Evolutionary conservation across 2,113 vertebrate genomes (phyloP), one percentile per base, ranked within the genome.

Genomic region (Fukomys damarensis): DNA sequence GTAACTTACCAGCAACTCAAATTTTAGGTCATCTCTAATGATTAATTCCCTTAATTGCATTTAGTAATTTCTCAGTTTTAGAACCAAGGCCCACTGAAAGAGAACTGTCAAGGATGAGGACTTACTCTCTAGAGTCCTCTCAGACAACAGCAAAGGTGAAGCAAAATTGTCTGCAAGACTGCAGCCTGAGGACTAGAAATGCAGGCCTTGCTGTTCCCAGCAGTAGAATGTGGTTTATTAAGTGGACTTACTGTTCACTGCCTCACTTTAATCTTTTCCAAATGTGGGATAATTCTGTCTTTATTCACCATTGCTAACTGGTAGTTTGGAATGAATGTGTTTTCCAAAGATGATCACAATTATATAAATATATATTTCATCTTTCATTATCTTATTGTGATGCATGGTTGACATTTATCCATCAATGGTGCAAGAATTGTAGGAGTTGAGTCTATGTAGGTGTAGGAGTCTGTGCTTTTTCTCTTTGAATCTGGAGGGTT

Each of bases 31-130:
- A 52, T 83, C 2, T 22, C 14, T 58, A n/a, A 43, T 77, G 35
- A 91, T 88, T 65, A 65, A 59, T 86, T 54, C 12, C 13, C 17
- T 72, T 88, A 79, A 41, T 43, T 89, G 22, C 63, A 11, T 41
- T 89, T 22, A 85, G 43, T 54, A 10, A 76, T 54, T 92, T 70
- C 32, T 65, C 54, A 87, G 72, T 74, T 70, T 92, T 43, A 92
- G 88, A 93, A 84, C 17, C 12, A 89, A 30, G n/a, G 26, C 20
- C 26, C 26, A 74, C 12, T 86, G 94, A 72, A 72, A 91, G 77
- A 81, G 56, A 93, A 52, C 38, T 58, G 28, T 81, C 35, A 61
- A 66, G 84, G 49, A 26, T 66, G n/a, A 59, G 81, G 9, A 86
- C 35, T 46, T 93, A 49, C 2, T 92, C 28, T 52, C n/a, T 43